Base-by-base conservation (phyloP, 2,113 vertebrate genomes). In the Struthidea cinerea region DNA sequence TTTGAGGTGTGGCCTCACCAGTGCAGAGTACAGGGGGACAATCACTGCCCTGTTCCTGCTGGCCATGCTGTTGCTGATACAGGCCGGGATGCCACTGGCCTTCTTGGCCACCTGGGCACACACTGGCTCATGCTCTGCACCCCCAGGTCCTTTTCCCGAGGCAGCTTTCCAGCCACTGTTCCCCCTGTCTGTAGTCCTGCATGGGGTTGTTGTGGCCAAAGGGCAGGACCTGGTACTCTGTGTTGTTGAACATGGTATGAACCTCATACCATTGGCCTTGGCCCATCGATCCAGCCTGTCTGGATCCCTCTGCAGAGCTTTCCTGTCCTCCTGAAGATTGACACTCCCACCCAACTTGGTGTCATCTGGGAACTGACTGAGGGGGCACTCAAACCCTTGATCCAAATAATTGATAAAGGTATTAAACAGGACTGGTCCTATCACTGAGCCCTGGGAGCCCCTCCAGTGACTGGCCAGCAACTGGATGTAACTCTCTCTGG, bases 1-100 rank as follows among this genome's bases (percentile, higher is more conserved):
- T 14, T 80, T 0, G 0, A 47, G 6, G 5, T 60, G 39, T 4
- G 9, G 12, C 63, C 47, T 69, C 30, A 19, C 16, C 69, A 41
- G n/a, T 35, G 12, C 44, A 1, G 1, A 13, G 10, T 23, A 13
- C 44, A 47, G 24, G 9, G 14, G 6, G 0, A 32, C 30, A 32
- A 4, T 53, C 21, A 1, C n/a, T 35, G 10, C n/a, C 11, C 12
- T 6, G 6, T 0, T 35, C 30, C 14, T 32, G 30, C 46, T 35
- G 74, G 17, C 30, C 21, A 8, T 28, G 5, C 24, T 35, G 1
- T 41, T 59, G 21, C 21, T 46, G 26, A 16, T 7, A 11, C 17
- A 53, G 26, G 9, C 2, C 46, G 47, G 30, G n/a, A 32, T 65
- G 39, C 3, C 10, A 19, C 1, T 67, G n/a, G 21, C 17, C 15